A percentile compares a stretch with the other conserved stretches of the same genome.
Evolutionary conservation across 2,888 invertebrate genomes (phyloP).

Genomic region (Lasioglossum figueresi): DNA sequence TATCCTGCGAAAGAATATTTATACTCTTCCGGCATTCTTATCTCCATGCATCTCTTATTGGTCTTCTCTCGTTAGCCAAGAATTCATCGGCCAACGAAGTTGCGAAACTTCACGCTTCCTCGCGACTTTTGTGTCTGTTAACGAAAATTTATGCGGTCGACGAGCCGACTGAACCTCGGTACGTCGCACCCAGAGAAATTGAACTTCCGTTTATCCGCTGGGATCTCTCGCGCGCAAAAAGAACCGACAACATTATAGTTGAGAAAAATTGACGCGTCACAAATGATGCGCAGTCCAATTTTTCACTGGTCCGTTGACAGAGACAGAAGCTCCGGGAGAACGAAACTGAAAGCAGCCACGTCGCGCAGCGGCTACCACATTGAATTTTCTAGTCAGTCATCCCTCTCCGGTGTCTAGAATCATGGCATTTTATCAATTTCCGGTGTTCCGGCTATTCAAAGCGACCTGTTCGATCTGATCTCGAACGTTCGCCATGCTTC

Average conservation of each 20-base stretch:
- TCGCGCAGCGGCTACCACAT: neutral
- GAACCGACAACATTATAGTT: neutral
- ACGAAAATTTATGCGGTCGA: constrained; percentile 20
- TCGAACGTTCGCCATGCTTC: too few relatives aligned
- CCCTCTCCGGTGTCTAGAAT: neutral
- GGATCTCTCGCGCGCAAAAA: neutral
- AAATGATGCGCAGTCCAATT: neutral
- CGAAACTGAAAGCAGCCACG: neutral
- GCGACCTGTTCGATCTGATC: constrained; percentile 15
- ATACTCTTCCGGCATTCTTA: constrained; percentile 31
- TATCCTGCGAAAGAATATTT: constrained; percentile 19
- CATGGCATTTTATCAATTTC: constrained; percentile 24
- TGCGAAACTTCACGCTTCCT: neutral
- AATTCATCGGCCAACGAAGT: constrained; percentile 30
- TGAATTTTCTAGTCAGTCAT: neutral
- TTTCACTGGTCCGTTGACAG: neutral
- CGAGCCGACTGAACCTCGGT: neutral
- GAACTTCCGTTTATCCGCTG: neutral
- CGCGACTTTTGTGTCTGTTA: neutral
- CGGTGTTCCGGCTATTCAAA: neutral
- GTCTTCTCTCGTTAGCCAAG: constrained; percentile 5
- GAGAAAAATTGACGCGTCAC: neutral
- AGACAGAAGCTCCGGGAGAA: neutral
- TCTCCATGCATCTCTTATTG: neutral
- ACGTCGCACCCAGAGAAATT: neutral